Base-by-base conservation (phyloP, 2,888 invertebrate genomes). In the Osmoderma eremita region DNA sequence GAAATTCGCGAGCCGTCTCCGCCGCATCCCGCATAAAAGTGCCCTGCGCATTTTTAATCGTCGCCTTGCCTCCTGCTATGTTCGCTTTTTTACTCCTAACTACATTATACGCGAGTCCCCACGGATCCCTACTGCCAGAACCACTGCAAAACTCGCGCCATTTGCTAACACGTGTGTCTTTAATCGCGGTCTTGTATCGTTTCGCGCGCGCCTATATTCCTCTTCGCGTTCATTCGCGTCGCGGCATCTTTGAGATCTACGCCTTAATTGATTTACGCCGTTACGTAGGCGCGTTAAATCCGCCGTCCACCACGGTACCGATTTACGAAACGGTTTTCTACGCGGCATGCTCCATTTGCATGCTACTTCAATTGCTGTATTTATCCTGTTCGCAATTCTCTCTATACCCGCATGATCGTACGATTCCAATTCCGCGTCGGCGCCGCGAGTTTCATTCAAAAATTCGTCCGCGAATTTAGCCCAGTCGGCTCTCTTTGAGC, bases 301-400 rank as follows among this genome's bases (percentile, higher is more conserved):
- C 15, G 36, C 36, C 17, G 70, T 67, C 65, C 70, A 69, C 69
- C 69, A 70, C 0, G 70, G 70, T 5, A 70, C 68, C 15, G 38
- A 63, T 2, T 62, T 61, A 2, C 24, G 51, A 56, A 45, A 45
- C 10, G 3, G 3, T 41, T 49, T 51, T 49, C 50, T 48, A 8
- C 15, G 24, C 18, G 67, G n/a, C n/a, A n/a, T n/a, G n/a, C n/a
- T n/a, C n/a, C n/a, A n/a, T n/a, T n/a, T n/a, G n/a, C n/a, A n/a
- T 4, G 18, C 10, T n/a, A 30, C 22, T 8, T 67, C 22, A 3
- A 69, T 24, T 0, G 65, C 67, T 3, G 56, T 22, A 22, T 70
- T 67, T 0, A 63, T 12, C 3, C 5, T 38, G 13, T 12, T n/a
- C 18, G 18, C 53, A 15, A 53, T 53, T n/a, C 2, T 15, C 18